A percentile compares a stretch with the other conserved stretches of the same genome.
phyloP scores from a whole-genome alignment of 1,140 invertebrate genomes.

The Wasmannia auropunctata region DNA sequence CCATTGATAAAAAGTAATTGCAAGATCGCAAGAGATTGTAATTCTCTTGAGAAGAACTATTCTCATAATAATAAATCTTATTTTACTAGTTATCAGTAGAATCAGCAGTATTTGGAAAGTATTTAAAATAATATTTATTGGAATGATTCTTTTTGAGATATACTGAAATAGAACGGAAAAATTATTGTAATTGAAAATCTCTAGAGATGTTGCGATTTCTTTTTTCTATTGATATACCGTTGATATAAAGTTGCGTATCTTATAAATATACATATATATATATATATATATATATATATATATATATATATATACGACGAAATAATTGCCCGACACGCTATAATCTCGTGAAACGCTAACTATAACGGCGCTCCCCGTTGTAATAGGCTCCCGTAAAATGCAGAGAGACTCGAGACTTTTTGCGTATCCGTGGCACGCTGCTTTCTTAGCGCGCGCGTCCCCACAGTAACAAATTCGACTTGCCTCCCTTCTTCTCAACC shows the following conservation, averaged over 20 bases:
- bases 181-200: not conserved
- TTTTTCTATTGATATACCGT: not conserved
- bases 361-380: not conserved
- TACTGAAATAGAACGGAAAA: not conserved
- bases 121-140: not conserved
- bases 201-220: not conserved
- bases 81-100: not conserved
- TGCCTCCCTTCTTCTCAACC: slow-evolving; percentile 47
- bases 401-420: slow-evolving; percentile 21
- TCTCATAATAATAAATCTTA: not conserved
- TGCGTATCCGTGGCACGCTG: slow-evolving; percentile 26
- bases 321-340: not conserved
- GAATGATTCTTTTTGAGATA: not conserved
- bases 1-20: not conserved
- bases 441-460: slow-evolving; percentile 19
- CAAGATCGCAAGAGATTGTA: not conserved
- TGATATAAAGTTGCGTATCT: not conserved
- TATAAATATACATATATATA: no score
- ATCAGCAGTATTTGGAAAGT: not conserved
- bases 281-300: no score
- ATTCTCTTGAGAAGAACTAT: not conserved
- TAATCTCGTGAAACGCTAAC: not conserved
- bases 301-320: not conserved
- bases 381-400: not conserved
- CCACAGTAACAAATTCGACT: slow-evolving; percentile 38